Conservation (phyloP, 2,888 invertebrate genomes). For the Spilarctia lutea region DNA sequence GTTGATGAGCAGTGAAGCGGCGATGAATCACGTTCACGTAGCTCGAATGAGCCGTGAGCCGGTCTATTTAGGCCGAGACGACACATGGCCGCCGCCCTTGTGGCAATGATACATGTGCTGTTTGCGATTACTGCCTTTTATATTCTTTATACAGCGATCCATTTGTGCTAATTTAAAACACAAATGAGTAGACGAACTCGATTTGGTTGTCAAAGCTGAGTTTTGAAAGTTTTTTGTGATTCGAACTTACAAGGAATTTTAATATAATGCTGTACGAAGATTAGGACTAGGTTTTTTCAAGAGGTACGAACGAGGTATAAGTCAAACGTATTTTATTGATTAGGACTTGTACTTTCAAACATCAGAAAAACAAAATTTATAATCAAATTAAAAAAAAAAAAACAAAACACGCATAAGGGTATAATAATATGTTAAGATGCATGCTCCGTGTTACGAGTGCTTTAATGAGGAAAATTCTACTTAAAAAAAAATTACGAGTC, state of each 20-base stretch:
- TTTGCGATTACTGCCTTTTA: constrained; percentile 53
- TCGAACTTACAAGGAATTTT: background rate
- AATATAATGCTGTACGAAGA: no score
- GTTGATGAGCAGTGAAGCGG: constrained; percentile 14
- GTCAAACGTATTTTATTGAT: no score
- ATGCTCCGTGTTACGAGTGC: no score
- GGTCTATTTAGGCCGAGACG: constrained; percentile 69
- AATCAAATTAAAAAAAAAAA: no score
- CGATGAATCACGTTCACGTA: constrained; percentile 32
- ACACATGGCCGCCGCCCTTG: constrained; percentile 53
- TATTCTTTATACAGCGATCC: constrained; percentile 26
- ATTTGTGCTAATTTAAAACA: background rate
- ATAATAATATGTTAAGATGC: no score
- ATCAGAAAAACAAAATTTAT: no score
- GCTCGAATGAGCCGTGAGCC: constrained; percentile 66
- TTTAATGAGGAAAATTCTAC: no score
- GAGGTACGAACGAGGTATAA: no score
- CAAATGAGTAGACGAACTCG: background rate
- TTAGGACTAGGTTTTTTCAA: no score
- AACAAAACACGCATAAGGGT: no score
- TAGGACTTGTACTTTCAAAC: no score
- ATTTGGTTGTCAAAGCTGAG: background rate
- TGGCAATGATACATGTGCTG: constrained; percentile 49
- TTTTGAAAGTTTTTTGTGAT: background rate
- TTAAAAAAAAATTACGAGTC: no score